Evolutionary conservation across 2,797 vertebrate species (phyloP), one percentile per base, ranked within the genome.

Genomic region (Acipenser transmontanus): DNA sequence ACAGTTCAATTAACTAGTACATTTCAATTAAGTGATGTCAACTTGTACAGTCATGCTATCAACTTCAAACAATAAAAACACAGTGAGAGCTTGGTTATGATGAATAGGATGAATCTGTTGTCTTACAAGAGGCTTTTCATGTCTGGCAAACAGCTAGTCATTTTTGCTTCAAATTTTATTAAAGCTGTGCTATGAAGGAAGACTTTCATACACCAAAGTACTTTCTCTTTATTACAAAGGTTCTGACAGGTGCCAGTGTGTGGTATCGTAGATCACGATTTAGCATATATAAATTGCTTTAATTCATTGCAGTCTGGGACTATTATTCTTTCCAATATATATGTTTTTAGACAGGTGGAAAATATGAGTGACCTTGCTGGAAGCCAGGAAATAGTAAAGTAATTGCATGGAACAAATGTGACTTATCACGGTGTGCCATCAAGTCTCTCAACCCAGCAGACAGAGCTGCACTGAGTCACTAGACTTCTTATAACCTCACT

Each of bases 221-320:
- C n/a, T 20, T 34, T 49, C 63, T 64, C 17, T 52, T 34, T 49
- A 52, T 64, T 64, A 52, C 63, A 50, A 51, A 7, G 13, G 50
- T 20, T n/a, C 17, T 57, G 52, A 49, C 54, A 66, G 64, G 64
- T 66, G 52, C 47, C 64, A 66, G 17, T 14, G 52, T 57, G n/a
- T 47, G 20, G 47, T 14, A 7, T 34, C 13, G 52, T 66, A 66
- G 59, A 66, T 66, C 54, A 57, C 13, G 11, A 51, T 9, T 14
- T 54, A 2, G 12, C 8, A 47, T 47, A 57, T 47, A 57, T 65
- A 57, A 47, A n/a, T n/a, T 56, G 13, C 63, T 51, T 54, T 14
- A 14, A 56, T 56, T 51, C 17, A 5, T 7, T 34, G 17, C 64
- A 59, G 54, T 7, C 34, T n/a, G 14, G 8, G 17, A 4, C 10